These are phyloP conservation scores for Micropoecilia bifurca DNA, from an alignment of 2,797 vertebrate genomes.

Conservation along the genomic window DNA sequence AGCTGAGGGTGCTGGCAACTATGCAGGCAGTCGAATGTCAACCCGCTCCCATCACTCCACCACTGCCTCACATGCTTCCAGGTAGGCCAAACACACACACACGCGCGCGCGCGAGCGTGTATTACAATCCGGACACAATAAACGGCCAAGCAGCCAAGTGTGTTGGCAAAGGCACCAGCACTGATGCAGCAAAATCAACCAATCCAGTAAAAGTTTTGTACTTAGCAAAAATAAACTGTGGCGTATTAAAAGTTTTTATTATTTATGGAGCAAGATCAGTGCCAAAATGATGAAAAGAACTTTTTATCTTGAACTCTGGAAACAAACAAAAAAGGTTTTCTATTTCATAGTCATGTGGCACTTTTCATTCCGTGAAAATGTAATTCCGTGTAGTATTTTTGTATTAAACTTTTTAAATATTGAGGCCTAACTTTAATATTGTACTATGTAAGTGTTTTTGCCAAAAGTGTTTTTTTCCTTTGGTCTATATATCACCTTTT, in stretches of 20 bases:
- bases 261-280: not conserved
- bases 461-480: not conserved
- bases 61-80: slow-evolving; percentile 94
- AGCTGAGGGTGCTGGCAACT: slow-evolving; percentile 90
- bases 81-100: slow-evolving; percentile 68
- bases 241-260: not conserved
- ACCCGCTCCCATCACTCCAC: slow-evolving; percentile 95
- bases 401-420: not conserved
- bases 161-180: not conserved
- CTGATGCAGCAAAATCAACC: not conserved
- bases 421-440: not conserved
- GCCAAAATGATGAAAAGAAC: not conserved
- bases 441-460: too few species aligned
- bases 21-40: slow-evolving; percentile 93
- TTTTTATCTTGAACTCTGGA: not conserved
- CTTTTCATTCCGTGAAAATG: too few species aligned
- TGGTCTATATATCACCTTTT: too few species aligned
- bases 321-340: too few species aligned
- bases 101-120: rapidly evolving
- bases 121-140: not conserved
- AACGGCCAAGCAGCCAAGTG: not conserved
- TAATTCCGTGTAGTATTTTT: not conserved
- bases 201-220: not conserved
- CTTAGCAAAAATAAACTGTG: not conserved
- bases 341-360: too few species aligned